A percentile compares a stretch with the other conserved stretches of the same genome.
These are phyloP conservation scores for Paraescarpia echinospica DNA, from an alignment of 1,140 invertebrate species.

Conservation along the genomic window DNA sequence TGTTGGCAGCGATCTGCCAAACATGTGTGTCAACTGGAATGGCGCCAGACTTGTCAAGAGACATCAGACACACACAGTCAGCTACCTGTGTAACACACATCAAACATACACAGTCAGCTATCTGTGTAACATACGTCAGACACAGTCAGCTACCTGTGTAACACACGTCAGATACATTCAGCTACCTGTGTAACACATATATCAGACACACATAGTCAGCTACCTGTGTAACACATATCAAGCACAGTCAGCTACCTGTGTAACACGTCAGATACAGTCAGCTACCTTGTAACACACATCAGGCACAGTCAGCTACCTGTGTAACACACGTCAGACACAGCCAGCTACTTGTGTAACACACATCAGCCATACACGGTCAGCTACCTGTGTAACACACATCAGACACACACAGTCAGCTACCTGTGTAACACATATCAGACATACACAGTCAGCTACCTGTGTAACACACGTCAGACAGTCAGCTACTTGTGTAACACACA, in stretches of 20 bases:
- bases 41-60: conserved; percentile 81
- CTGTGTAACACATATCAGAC: conserved; percentile 85
- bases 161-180: no score
- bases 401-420: conserved; percentile 98
- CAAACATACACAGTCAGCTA: conserved; percentile 97
- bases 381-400: conserved; percentile 91
- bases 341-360: conserved; percentile 65
- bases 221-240: conserved; percentile 87
- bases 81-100: conserved; percentile 89
- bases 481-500: conserved; percentile 78
- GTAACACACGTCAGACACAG: no score
- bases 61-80: conserved; percentile 98
- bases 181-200: conserved; percentile 62
- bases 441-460: conserved; percentile 94
- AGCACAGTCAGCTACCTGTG: conserved; percentile 92
- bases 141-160: conserved; percentile 94
- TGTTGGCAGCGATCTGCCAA: conserved; percentile 81
- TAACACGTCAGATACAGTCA: conserved; percentile 96
- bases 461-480: conserved; percentile 88
- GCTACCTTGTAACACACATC: conserved; percentile 74
- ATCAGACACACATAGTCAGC: conserved; percentile 98
- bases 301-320: no score
- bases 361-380: conserved; percentile 98
- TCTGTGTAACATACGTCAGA: conserved; percentile 84
- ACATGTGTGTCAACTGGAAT: conserved; percentile 97